Conservation (phyloP, 2,113 vertebrate genomes). For the Ptilorrhoa leucosticta region DNA sequence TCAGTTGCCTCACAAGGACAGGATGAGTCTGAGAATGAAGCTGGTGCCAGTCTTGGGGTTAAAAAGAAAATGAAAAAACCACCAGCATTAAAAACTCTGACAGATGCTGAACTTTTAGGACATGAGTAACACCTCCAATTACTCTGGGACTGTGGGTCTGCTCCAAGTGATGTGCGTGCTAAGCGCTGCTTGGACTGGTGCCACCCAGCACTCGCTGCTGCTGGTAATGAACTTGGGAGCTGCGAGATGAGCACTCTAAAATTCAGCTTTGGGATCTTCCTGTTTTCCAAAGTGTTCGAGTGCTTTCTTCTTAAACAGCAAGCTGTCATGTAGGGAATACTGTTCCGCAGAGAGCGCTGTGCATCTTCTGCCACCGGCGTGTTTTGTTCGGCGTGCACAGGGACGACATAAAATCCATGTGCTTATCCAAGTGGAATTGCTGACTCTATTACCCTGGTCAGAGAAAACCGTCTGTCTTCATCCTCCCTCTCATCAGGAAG, state of each 20-base stretch:
- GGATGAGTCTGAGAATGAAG: not conserved
- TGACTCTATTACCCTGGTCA: not conserved
- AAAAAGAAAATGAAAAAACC: not conserved
- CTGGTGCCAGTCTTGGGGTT: not conserved
- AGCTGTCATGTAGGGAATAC: not conserved
- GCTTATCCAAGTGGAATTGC: not conserved
- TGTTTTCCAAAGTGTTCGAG: not conserved
- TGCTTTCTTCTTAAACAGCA: not conserved
- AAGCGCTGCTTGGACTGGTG: not conserved
- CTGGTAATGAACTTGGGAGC: not conserved
- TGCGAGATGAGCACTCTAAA: not conserved
- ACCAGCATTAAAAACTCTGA: not conserved
- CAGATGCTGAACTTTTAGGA: not conserved
- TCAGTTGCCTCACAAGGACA: accelerated
- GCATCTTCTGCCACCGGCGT: not conserved
- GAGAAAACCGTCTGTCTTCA: not conserved
- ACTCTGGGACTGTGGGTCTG: not conserved
- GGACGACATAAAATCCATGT: not conserved
- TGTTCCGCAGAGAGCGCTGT: not conserved
- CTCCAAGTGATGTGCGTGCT: not conserved
- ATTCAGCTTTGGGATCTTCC: not conserved
- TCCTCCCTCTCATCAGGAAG: not conserved
- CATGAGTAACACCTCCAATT: not conserved
- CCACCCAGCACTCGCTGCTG: not conserved
- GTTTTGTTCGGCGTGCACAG: accelerated